A percentile compares a stretch with the other conserved stretches of the same genome.
Conservation (phyloP, 37 sponge, comb jelly and placozoan genomes). For the Agelas oroides region DNA sequence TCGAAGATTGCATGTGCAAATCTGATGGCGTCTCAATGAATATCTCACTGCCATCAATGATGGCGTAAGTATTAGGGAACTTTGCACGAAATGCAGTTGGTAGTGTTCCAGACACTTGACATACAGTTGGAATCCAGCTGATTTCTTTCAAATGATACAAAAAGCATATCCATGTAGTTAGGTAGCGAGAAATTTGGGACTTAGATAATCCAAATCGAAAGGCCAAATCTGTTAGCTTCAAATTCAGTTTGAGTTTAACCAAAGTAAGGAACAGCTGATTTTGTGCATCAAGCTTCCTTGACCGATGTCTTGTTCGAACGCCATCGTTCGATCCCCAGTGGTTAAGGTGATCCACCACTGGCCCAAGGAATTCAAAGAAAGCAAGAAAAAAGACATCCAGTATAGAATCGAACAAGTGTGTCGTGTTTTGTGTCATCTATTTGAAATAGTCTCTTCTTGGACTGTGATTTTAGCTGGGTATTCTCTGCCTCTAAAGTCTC, state of each 20-base stretch:
- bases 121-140: slow-evolving; percentile 27
- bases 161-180: slow-evolving; percentile 43
- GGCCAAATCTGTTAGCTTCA: slow-evolving; percentile 11
- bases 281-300: slow-evolving; percentile 8
- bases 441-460: too few species aligned
- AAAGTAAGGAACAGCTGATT: slow-evolving; percentile 37
- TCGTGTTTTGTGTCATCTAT: too few species aligned
- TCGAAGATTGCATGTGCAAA: slow-evolving; percentile 34
- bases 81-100: slow-evolving; percentile 26
- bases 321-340: too few species aligned
- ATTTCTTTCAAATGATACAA: slow-evolving; percentile 30
- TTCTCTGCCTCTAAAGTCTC: too few species aligned
- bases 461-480: too few species aligned
- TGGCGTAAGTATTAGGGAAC: slow-evolving; percentile 45
- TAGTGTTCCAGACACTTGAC: slow-evolving; percentile 33
- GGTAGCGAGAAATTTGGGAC: slow-evolving; percentile 2
- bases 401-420: too few species aligned
- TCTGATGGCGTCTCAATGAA: slow-evolving; percentile 43
- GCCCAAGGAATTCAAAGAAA: slow-evolving; percentile 37
- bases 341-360: slow-evolving; percentile 30
- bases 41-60: slow-evolving; percentile 56
- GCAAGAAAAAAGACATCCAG: too few species aligned
- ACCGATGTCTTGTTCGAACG: background rate
- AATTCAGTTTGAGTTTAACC: slow-evolving; percentile 15
- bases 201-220: slow-evolving; percentile 41